Percentiles rank a stretch among this genome's conserved stretches.
Conservation (phyloP, 2,797 vertebrate species). For the Mus minutoides region DNA sequence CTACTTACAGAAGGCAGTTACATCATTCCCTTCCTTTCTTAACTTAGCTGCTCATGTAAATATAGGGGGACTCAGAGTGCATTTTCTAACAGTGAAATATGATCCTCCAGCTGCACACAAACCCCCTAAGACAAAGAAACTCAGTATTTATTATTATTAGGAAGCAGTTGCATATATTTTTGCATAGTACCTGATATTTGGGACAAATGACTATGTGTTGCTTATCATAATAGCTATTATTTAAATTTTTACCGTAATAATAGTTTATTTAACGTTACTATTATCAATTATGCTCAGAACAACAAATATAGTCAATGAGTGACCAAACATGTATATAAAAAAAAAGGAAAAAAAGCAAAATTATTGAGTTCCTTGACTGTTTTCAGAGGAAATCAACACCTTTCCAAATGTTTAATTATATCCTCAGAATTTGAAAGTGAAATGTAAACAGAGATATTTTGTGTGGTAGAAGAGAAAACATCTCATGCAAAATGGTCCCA, state of each 20-base stretch:
- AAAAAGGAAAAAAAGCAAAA: neutral
- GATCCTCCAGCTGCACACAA: neutral
- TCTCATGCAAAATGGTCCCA: slow-evolving; percentile 40
- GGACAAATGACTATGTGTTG: neutral
- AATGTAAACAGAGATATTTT: slow-evolving; percentile 61
- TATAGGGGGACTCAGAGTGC: neutral
- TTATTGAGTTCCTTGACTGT: neutral
- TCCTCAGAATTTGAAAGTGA: slow-evolving; percentile 8
- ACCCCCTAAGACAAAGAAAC: neutral
- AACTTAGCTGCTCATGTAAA: neutral
- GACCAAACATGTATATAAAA: neutral
- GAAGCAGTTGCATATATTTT: neutral
- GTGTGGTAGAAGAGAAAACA: neutral
- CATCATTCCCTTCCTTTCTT: neutral
- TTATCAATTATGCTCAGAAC: neutral
- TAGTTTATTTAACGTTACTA: neutral
- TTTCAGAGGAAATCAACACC: slow-evolving; percentile 32
- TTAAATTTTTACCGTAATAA: neutral
- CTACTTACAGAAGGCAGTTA: neutral
- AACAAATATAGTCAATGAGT: neutral
- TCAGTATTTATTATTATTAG: neutral
- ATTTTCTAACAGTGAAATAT: neutral
- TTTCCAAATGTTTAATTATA: slow-evolving; percentile 67
- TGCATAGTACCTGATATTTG: neutral
- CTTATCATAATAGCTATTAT: neutral